These are phyloP conservation scores for Rhinogobio ventralis DNA, from an alignment of 2,797 vertebrate species.

Conservation along the genomic window DNA sequence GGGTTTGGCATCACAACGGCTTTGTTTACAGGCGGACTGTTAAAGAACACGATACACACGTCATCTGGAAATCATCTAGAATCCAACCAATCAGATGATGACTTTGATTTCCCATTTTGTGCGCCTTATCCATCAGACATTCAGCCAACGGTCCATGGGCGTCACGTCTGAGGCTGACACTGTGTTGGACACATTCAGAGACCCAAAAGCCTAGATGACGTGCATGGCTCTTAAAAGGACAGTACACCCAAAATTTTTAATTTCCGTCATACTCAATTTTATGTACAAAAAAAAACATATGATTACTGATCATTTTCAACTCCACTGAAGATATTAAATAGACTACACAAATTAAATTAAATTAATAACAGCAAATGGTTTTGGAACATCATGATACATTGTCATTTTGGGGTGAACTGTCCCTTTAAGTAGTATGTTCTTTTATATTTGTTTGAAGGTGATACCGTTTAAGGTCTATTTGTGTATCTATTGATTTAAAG, in stretches of 20 bases:
- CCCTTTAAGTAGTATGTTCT: not conserved
- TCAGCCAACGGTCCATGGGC: not conserved
- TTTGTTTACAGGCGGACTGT: not conserved
- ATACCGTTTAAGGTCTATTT: not conserved
- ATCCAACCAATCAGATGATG: not conserved
- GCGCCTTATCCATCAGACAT: not conserved
- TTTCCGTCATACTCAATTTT: not conserved
- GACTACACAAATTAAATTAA: not conserved
- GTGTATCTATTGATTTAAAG: constrained; percentile 68
- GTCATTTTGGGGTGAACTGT: not conserved
- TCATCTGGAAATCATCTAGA: not conserved
- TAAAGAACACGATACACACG: not conserved
- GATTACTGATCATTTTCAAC: not conserved
- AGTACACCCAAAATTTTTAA: not conserved
- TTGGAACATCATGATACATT: not conserved
- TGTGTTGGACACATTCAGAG: not conserved
- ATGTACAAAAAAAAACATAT: no score
- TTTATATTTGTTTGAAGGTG: not conserved
- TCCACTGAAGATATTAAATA: not conserved
- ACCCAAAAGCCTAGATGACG: no score
- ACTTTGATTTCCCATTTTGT: not conserved
- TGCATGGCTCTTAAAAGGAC: not conserved
- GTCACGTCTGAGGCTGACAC: not conserved
- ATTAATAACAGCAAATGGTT: not conserved
- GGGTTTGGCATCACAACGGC: not conserved